phyloP scores from a whole-genome alignment of 2,113 vertebrate species.

The Asarcornis scutulata region DNA sequence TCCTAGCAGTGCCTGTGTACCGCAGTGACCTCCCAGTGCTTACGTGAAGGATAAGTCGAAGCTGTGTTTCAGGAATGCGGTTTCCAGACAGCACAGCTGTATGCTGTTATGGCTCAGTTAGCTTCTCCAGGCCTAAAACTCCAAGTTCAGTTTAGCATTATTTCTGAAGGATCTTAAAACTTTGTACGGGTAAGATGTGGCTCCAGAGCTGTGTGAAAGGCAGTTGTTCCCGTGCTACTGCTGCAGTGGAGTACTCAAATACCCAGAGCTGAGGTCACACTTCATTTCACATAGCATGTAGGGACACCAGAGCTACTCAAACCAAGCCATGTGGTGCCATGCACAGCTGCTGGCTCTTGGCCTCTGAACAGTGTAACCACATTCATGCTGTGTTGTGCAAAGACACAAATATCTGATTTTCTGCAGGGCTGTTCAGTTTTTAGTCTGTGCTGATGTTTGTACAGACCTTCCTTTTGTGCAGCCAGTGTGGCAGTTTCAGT shows the following conservation, averaged over 20 bases:
- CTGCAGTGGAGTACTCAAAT: neutral
- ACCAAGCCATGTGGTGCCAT: neutral
- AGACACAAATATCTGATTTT: neutral
- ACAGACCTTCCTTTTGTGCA: neutral
- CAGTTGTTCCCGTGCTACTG: neutral
- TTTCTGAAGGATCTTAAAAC: neutral
- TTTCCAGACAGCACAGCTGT: neutral
- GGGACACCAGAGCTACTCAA: neutral
- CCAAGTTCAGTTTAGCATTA: neutral
- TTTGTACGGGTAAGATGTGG: neutral
- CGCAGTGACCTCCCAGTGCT: neutral
- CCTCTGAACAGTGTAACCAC: accelerated
- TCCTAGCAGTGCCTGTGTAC: neutral
- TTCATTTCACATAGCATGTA: neutral
- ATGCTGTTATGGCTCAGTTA: neutral
- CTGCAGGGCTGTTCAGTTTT: accelerated
- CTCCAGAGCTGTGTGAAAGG: neutral
- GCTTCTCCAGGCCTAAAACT: neutral
- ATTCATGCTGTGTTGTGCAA: neutral
- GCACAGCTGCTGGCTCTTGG: neutral
- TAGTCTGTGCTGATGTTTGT: accelerated
- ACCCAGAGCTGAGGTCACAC: neutral
- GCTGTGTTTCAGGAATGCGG: neutral
- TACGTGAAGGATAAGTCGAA: neutral
- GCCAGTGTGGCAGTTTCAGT: neutral